Evolutionary conservation across 2,113 vertebrate genomes (phyloP).

Genomic region (Gasterosteus nipponicus): DNA sequence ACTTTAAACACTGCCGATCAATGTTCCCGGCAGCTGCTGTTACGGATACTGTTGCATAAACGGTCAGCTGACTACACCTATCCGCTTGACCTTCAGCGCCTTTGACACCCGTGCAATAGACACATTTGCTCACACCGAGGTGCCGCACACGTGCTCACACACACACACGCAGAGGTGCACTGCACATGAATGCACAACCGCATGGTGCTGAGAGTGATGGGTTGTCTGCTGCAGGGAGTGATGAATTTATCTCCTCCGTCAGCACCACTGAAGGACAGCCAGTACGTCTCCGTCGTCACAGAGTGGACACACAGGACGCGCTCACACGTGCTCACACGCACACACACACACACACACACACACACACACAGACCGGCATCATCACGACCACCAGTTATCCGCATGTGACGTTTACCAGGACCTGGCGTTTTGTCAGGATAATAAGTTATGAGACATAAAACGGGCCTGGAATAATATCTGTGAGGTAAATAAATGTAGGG

Average conservation of each 20-base stretch:
- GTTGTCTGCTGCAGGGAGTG: constrained; percentile 62
- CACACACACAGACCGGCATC: constrained; percentile 1
- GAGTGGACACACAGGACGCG: constrained; percentile 24
- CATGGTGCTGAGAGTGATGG: constrained; percentile 53
- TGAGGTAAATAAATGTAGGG: constrained; percentile 5
- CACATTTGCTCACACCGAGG: constrained; percentile 8
- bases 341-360: constrained; percentile 6
- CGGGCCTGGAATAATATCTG: background rate
- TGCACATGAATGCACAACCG: constrained; percentile 35
- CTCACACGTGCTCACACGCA: constrained; percentile 9
- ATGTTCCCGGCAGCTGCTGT: constrained; percentile 56
- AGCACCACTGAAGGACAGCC: constrained; percentile 70
- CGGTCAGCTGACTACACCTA: constrained; percentile 60
- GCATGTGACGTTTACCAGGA: background rate
- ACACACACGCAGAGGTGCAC: constrained; percentile 24
- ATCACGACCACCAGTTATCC: background rate
- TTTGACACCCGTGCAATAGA: constrained; percentile 46
- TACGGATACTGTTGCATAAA: constrained; percentile 47
- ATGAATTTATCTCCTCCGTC: constrained; percentile 69
- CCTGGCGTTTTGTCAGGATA: constrained; percentile 26
- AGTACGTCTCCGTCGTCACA: constrained; percentile 28
- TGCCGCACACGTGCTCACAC: constrained; percentile 14
- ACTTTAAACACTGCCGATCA: constrained; percentile 67
- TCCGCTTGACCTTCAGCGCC: constrained; percentile 63
- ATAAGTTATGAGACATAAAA: constrained; percentile 8